These are phyloP conservation scores for Microctenopoma steveboyesi DNA, from an alignment of 2,797 vertebrate species.

Conservation along the genomic window DNA sequence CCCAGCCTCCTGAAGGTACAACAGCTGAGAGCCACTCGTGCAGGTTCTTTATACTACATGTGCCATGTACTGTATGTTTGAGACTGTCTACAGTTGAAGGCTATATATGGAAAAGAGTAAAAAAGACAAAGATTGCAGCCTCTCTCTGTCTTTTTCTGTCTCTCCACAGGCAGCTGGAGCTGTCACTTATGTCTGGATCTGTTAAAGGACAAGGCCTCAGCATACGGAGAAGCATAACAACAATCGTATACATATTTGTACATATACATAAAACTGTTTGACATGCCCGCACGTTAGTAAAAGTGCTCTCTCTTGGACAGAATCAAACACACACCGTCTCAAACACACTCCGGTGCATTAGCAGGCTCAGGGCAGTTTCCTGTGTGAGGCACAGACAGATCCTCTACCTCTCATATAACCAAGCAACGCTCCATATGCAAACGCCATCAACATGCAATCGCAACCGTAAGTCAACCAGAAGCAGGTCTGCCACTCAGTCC, in stretches of 20 bases:
- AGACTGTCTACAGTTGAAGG: not conserved
- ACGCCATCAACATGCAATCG: conserved; percentile 36
- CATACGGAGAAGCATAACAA: conserved; percentile 82
- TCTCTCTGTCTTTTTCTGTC: conserved; percentile 21
- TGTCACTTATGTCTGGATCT: conserved; percentile 96
- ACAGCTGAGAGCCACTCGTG: conserved; percentile 5
- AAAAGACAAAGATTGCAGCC: conserved; percentile 18
- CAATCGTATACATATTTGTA: conserved; percentile 41
- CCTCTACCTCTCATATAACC: conserved; percentile 63
- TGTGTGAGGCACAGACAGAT: conserved; percentile 53
- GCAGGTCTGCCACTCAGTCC: conserved; percentile 47
- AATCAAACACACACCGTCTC: conserved; percentile 28
- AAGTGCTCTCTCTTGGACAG: conserved; percentile 17
- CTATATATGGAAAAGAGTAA: conserved; percentile 43
- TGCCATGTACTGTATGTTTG: conserved; percentile 27
- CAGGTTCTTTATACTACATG: conserved; percentile 7
- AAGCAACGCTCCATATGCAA: conserved; percentile 53
- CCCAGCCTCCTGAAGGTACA: conserved; percentile 95
- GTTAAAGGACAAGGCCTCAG: conserved; percentile 94
- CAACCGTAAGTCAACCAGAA: conserved; percentile 26
- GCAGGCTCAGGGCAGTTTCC: conserved; percentile 71
- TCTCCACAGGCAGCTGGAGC: conserved; percentile 94
- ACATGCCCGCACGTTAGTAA: conserved; percentile 17
- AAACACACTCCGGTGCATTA: conserved; percentile 59
- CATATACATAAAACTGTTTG: conserved; percentile 43